Conservation (phyloP, 92 coral and sea anemone genomes). For the Umimayanthus chanpuru region DNA sequence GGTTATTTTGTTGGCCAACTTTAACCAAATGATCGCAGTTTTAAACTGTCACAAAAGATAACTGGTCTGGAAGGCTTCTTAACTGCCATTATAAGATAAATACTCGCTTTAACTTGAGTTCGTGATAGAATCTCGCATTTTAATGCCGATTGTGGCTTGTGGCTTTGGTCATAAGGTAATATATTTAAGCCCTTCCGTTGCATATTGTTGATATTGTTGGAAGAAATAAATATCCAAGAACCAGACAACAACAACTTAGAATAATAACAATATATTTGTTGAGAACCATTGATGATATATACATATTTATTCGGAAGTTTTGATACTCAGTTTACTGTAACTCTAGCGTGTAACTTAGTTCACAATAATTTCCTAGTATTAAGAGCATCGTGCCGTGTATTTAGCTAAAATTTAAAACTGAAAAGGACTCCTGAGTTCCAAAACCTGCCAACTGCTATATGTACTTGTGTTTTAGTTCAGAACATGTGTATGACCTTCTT, state of each 20-base stretch:
- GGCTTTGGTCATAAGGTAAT: background rate
- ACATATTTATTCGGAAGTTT: too few species aligned
- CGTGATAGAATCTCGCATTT: background rate
- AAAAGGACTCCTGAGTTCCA: background rate
- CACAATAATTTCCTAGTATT: background rate
- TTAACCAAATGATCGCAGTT: too few species aligned
- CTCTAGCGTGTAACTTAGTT: background rate
- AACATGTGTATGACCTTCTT: too few species aligned
- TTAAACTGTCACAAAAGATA: background rate
- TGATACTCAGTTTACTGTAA: too few species aligned
- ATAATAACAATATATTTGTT: too few species aligned
- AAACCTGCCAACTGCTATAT: background rate
- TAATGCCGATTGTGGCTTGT: background rate
- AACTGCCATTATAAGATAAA: background rate
- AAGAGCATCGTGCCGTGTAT: too few species aligned
- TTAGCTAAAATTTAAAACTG: background rate
- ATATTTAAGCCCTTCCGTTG: background rate
- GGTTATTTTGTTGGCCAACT: too few species aligned
- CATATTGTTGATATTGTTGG: background rate
- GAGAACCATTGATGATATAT: too few species aligned
- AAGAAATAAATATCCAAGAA: background rate
- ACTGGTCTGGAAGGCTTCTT: background rate
- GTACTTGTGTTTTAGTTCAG: too few species aligned
- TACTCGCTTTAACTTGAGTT: background rate
- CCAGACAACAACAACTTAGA: background rate